phyloP scores from a whole-genome alignment of 2,113 vertebrate genomes.

The Oreocharis arfaki region DNA sequence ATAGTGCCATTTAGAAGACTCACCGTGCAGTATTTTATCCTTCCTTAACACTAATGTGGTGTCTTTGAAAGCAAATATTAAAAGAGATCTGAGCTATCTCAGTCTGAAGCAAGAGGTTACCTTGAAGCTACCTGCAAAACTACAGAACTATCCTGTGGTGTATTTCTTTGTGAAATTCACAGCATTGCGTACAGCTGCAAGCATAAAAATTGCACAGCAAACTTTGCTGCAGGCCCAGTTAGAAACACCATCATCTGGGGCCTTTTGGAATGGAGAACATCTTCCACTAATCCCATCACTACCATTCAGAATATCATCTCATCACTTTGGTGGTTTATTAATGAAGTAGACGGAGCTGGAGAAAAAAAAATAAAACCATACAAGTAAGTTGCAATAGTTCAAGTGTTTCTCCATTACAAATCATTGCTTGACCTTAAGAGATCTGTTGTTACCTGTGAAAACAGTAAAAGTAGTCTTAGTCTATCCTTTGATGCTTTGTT shows the following conservation, averaged over 20 bases:
- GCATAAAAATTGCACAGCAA: background rate
- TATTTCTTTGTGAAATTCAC: background rate
- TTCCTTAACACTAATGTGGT: background rate
- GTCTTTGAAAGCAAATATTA: background rate
- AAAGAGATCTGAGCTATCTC: background rate
- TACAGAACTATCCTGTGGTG: background rate
- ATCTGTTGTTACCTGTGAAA: background rate
- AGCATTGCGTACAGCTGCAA: background rate
- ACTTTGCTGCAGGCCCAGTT: background rate
- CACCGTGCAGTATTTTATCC: background rate
- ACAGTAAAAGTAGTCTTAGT: background rate
- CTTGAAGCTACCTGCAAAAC: background rate
- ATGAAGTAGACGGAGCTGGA: background rate
- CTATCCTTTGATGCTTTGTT: background rate
- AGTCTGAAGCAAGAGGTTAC: background rate
- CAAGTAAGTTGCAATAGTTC: background rate
- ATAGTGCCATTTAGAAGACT: slow-evolving; percentile 13
- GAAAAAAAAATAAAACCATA: background rate
- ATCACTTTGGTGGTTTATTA: background rate
- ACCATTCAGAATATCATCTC: background rate
- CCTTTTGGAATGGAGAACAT: background rate
- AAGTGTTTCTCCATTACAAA: background rate
- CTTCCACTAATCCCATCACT: background rate
- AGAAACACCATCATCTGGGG: background rate
- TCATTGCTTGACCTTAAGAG: background rate